These are phyloP conservation scores for Xestobium rufovillosum DNA, from an alignment of 2,888 invertebrate genomes.

Conservation along the genomic window DNA sequence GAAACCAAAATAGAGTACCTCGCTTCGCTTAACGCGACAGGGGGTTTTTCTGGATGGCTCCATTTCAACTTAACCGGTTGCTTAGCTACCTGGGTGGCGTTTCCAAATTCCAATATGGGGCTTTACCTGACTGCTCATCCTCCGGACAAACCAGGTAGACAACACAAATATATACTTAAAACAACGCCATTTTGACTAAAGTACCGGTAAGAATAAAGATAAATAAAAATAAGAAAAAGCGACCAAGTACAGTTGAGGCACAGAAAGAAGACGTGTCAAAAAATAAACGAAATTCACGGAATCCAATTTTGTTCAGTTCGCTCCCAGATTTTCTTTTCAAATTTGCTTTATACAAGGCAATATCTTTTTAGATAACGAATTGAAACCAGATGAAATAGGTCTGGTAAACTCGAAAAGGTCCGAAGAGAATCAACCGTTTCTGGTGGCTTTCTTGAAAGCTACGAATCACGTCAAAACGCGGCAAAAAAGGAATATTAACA, in stretches of 20 bases:
- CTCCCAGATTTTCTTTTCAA: too few relatives aligned
- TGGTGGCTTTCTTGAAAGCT: slow-evolving; percentile 82
- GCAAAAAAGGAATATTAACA: slow-evolving; percentile 51
- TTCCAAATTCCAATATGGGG: slow-evolving; percentile 74
- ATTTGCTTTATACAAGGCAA: too few relatives aligned
- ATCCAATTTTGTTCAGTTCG: too few relatives aligned
- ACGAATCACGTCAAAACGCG: slow-evolving; percentile 48
- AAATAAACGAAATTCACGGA: too few relatives aligned
- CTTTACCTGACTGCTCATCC: slow-evolving; percentile 75
- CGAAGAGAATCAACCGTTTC: slow-evolving; percentile 82
- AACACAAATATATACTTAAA: too few relatives aligned
- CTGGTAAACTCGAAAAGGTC: slow-evolving; percentile 67
- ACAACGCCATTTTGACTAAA: too few relatives aligned
- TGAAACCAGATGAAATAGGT: slow-evolving; percentile 79
- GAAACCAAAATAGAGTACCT: slow-evolving; percentile 67
- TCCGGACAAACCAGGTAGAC: slow-evolving; percentile 61
- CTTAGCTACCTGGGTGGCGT: slow-evolving; percentile 69
- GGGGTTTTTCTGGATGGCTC: slow-evolving; percentile 76
- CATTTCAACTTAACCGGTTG: slow-evolving; percentile 77
- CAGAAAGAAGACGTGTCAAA: too few relatives aligned
- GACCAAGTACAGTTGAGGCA: too few relatives aligned
- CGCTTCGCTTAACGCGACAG: slow-evolving; percentile 69
- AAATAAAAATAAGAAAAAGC: too few relatives aligned
- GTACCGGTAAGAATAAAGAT: too few relatives aligned
- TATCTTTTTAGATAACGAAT: slow-evolving; percentile 69